Conservation (phyloP, 1,140 invertebrate genomes). For the Meloidogyne floridensis region DNA sequence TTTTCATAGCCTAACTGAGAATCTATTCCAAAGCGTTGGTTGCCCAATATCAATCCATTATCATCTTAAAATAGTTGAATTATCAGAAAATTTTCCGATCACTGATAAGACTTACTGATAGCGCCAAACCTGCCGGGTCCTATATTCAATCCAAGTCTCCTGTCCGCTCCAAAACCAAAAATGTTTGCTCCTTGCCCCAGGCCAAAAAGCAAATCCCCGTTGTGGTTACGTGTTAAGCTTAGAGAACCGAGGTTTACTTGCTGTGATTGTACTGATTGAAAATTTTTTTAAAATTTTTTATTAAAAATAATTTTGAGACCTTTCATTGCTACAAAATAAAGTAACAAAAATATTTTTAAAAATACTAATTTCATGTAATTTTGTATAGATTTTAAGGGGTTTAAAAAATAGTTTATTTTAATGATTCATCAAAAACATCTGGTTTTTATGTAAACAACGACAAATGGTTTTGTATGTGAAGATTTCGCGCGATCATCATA, state of each 20-base stretch:
- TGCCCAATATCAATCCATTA: slow-evolving; percentile 40
- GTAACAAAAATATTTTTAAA: not conserved
- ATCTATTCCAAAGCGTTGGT: slow-evolving; percentile 44
- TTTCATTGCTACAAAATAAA: not conserved
- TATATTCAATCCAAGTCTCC: slow-evolving; percentile 39
- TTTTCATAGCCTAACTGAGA: slow-evolving; percentile 42
- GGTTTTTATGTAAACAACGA: not conserved
- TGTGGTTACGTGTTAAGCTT: slow-evolving; percentile 30
- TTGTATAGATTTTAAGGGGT: too few relatives aligned
- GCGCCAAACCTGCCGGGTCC: slow-evolving; percentile 48
- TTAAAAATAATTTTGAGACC: not conserved
- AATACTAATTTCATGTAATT: too few relatives aligned
- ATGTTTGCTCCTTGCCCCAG: slow-evolving; percentile 48
- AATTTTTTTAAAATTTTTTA: too few relatives aligned
- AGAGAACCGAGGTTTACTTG: slow-evolving; percentile 38
- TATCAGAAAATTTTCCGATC: slow-evolving; percentile 4
- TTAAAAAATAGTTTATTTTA: too few relatives aligned
- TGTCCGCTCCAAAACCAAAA: slow-evolving; percentile 51
- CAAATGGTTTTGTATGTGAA: not conserved
- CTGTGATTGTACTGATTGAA: not conserved
- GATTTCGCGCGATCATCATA: not conserved
- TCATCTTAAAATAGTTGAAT: slow-evolving; percentile 38
- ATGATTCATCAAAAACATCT: not conserved
- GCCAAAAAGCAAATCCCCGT: slow-evolving; percentile 43
- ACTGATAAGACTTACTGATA: slow-evolving; percentile 31